Evolutionary conservation across 37 sponge, comb jelly and placozoan species (phyloP).

Genomic region (Oopsacas minuta): DNA sequence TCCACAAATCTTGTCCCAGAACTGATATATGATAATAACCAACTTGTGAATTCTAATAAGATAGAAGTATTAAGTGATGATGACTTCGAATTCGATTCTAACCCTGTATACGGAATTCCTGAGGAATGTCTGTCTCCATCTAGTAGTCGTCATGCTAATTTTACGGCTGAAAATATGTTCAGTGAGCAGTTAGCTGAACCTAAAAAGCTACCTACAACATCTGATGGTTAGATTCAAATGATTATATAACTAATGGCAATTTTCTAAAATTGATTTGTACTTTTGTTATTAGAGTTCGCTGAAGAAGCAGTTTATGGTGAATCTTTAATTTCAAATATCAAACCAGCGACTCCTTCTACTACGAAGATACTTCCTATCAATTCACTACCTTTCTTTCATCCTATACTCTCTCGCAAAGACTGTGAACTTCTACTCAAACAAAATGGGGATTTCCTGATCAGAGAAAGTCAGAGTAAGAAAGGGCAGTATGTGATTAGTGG

Average conservation of each 20-base stretch:
- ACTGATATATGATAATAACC: neutral
- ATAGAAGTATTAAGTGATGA: neutral
- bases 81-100: neutral
- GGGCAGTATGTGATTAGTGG: constrained; percentile 12
- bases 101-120: neutral
- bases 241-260: neutral
- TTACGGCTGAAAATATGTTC: neutral
- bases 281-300: neutral
- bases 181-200: neutral
- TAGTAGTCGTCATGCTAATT: neutral
- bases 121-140: neutral
- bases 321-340: neutral
- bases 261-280: too few relatives aligned
- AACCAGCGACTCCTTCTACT: neutral
- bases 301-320: neutral
- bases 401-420: neutral
- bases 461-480: neutral
- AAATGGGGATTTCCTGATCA: neutral
- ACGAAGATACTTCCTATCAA: neutral
- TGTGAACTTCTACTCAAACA: neutral
- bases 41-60: neutral
- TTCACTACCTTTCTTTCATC: neutral
- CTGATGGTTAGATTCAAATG: neutral
- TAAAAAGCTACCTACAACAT: neutral
- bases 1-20: neutral